phyloP scores from a whole-genome alignment of 1,140 invertebrate genomes.

The Eriocheir sinensis region DNA sequence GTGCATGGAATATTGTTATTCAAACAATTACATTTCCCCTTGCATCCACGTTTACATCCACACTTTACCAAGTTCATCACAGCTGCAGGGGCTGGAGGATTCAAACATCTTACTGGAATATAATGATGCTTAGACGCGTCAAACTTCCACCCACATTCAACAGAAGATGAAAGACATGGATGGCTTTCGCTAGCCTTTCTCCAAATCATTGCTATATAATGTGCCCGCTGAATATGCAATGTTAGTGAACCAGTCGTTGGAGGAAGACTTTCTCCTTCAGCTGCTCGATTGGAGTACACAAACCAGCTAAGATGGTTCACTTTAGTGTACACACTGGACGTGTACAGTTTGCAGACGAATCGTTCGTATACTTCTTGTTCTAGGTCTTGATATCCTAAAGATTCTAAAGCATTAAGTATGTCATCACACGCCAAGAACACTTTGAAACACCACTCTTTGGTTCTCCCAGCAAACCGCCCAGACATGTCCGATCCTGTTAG shows the following conservation, averaged over 20 bases:
- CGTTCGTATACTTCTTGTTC: slow-evolving; percentile 39
- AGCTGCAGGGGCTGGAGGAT: slow-evolving; percentile 47
- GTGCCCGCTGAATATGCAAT: slow-evolving; percentile 39
- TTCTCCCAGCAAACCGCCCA: slow-evolving; percentile 63
- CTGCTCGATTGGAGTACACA: slow-evolving; percentile 42
- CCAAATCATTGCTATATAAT: slow-evolving; percentile 57
- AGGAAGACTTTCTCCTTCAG: slow-evolving; percentile 27
- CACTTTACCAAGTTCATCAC: slow-evolving; percentile 43
- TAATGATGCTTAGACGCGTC: neutral
- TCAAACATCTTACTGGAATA: neutral
- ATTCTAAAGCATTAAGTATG: slow-evolving; percentile 45
- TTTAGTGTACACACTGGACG: slow-evolving; percentile 18
- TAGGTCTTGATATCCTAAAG: too few species aligned
- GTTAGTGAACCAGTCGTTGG: slow-evolving; percentile 10
- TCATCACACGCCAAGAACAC: slow-evolving; percentile 45
- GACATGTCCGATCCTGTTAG: slow-evolving; percentile 47
- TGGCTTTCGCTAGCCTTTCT: slow-evolving; percentile 8
- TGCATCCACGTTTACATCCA: slow-evolving; percentile 8
- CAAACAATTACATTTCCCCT: neutral
- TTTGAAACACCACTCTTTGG: slow-evolving; percentile 60
- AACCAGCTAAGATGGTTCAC: slow-evolving; percentile 55
- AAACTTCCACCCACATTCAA: slow-evolving; percentile 40
- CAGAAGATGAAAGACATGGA: slow-evolving; percentile 14
- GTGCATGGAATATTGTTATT: slow-evolving; percentile 19
- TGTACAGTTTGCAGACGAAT: slow-evolving; percentile 52